Evolutionary conservation across 2,113 vertebrate species (phyloP).

Genomic region (Glaucomys volans): DNA sequence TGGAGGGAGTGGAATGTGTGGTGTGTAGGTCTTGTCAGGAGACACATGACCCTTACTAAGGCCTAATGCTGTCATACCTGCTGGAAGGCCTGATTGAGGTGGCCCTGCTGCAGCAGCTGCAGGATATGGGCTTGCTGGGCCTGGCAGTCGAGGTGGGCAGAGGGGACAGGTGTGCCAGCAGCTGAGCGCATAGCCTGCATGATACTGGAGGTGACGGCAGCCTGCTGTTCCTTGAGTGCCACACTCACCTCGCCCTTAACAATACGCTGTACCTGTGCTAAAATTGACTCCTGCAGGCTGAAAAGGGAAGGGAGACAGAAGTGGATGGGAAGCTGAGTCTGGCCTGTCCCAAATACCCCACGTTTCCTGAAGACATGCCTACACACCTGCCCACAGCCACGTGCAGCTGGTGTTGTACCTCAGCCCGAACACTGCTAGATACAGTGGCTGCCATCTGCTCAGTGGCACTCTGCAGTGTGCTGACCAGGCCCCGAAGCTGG

Average conservation of each 20-base stretch:
- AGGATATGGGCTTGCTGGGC: constrained; percentile 96
- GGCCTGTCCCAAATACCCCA: constrained; percentile 9
- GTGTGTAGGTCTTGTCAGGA: background rate
- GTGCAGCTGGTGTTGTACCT: constrained; percentile 97
- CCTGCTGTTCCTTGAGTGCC: constrained; percentile 99
- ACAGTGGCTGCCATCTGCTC: constrained; percentile 93
- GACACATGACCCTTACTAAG: background rate
- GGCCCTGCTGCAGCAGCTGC: constrained; percentile 97
- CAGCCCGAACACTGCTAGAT: constrained; percentile 90
- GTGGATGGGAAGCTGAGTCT: background rate
- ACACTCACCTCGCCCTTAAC: constrained; percentile 97
- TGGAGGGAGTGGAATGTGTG: background rate
- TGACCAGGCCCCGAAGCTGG: constrained; percentile 94
- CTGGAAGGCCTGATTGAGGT: constrained; percentile 99
- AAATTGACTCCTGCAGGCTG: constrained; percentile 97
- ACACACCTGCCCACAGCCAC: constrained; percentile 96
- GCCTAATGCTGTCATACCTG: constrained; percentile 88
- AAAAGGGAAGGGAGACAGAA: constrained; percentile 38
- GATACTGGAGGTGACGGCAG: constrained; percentile 96
- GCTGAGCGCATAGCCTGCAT: constrained; percentile 99
- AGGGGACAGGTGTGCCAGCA: constrained; percentile 95
- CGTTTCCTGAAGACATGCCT: background rate
- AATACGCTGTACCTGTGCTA: constrained; percentile 96
- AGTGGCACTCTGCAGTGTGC: constrained; percentile 91
- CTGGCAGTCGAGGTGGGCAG: constrained; percentile 96